A percentile compares a stretch with the other conserved stretches of the same genome.
phyloP scores from a whole-genome alignment of 2,888 invertebrate species.

The Notodonta ziczac region DNA sequence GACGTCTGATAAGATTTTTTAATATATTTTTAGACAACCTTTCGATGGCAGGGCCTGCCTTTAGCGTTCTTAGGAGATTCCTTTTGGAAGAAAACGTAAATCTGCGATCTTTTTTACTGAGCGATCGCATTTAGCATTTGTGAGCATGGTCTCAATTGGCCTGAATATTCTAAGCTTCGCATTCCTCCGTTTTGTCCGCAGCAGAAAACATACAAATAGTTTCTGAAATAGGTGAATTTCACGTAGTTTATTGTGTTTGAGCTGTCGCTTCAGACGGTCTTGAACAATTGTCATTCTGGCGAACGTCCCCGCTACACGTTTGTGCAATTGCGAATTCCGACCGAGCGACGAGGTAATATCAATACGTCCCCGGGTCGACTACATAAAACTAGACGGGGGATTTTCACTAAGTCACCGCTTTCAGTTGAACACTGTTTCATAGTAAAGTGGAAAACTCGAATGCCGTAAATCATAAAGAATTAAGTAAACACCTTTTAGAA shows the following conservation, averaged over 20 bases:
- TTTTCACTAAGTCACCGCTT: constrained; percentile 35
- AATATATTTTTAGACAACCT: no score
- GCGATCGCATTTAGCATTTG: no score
- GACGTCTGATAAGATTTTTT: no score
- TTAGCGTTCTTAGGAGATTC: no score
- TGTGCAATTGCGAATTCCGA: constrained; percentile 55
- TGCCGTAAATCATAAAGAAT: no score
- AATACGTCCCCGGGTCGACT: constrained; percentile 42
- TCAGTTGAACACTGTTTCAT: constrained; percentile 12
- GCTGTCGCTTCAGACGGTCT: constrained; percentile 41
- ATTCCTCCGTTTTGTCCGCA: constrained; percentile 24
- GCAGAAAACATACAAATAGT: constrained; percentile 34
- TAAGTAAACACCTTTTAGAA: no score
- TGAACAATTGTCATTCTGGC: constrained; percentile 50
- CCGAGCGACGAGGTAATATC: constrained; percentile 50
- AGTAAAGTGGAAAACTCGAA: neutral
- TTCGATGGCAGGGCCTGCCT: no score
- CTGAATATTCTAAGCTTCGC: constrained; percentile 24
- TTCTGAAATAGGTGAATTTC: constrained; percentile 43
- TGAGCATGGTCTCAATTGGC: constrained; percentile 26
- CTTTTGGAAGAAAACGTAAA: no score
- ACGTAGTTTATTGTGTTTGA: constrained; percentile 50
- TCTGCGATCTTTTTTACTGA: no score
- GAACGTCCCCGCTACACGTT: constrained; percentile 37
- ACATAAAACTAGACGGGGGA: constrained; percentile 34